Percentiles rank a stretch among this genome's conserved stretches.
These are phyloP conservation scores for Cantharis rustica DNA, from an alignment of 2,888 invertebrate species.

Conservation along the genomic window DNA sequence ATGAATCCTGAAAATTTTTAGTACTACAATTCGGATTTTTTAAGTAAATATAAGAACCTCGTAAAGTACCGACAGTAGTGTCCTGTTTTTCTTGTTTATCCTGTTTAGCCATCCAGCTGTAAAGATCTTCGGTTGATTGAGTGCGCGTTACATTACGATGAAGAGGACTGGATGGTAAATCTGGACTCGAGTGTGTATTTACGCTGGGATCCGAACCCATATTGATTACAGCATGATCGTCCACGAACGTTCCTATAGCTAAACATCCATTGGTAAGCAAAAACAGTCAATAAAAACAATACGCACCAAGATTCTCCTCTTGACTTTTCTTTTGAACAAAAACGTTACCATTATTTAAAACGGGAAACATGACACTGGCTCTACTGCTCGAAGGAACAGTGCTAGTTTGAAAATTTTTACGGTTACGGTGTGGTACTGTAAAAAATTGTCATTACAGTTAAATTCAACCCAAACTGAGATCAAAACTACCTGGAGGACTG, in stretches of 20 bases:
- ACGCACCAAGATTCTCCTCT: slow-evolving; percentile 51
- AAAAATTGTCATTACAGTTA: slow-evolving; percentile 6
- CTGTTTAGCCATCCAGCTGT: slow-evolving; percentile 96
- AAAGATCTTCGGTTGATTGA: slow-evolving; percentile 74
- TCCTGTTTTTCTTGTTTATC: slow-evolving; percentile 41
- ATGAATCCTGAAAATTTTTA: slow-evolving; percentile 42
- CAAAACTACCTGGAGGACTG: slow-evolving; percentile 64
- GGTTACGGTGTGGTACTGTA: slow-evolving; percentile 55
- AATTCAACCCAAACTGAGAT: slow-evolving; percentile 33
- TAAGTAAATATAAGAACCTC: slow-evolving; percentile 6
- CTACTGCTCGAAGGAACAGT: slow-evolving; percentile 70
- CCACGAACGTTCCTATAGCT: slow-evolving; percentile 78
- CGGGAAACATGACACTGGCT: slow-evolving; percentile 69
- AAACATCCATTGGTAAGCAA: slow-evolving; percentile 11
- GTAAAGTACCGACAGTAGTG: slow-evolving; percentile 12
- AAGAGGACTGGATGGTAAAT: slow-evolving; percentile 52
- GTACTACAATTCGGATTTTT: neutral
- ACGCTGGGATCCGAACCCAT: slow-evolving; percentile 72
- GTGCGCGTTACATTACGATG: slow-evolving; percentile 48
- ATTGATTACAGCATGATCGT: slow-evolving; percentile 62
- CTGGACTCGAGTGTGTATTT: slow-evolving; percentile 56
- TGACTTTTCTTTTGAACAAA: slow-evolving; percentile 62
- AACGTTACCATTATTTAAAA: slow-evolving; percentile 61
- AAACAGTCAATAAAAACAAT: neutral
- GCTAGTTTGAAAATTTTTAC: slow-evolving; percentile 56